Conservation (phyloP, 2,797 vertebrate genomes). For the Glossophaga mutica region DNA sequence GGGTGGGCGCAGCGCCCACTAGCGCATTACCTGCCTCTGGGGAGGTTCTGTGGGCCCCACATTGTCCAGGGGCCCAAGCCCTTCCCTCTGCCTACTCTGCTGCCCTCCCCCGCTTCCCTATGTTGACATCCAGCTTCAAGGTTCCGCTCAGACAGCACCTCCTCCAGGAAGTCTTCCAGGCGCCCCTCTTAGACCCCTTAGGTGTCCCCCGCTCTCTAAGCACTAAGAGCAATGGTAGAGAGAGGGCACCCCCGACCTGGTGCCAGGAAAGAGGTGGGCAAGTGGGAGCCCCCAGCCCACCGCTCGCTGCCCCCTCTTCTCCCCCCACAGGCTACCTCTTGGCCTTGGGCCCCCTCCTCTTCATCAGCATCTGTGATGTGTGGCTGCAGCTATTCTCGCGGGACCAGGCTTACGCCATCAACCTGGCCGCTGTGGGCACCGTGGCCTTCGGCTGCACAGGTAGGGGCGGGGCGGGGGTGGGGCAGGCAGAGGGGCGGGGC, state of each 20-base stretch:
- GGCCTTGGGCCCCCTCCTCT: slow-evolving; percentile 93
- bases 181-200: neutral
- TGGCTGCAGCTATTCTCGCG: slow-evolving; percentile 94
- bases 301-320: fast-evolving
- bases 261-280: fast-evolving
- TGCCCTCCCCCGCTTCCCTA: neutral
- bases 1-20: fast-evolving
- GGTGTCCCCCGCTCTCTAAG: neutral
- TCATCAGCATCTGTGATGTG: slow-evolving; percentile 94
- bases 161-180: neutral
- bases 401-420: slow-evolving; percentile 91
- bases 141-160: fast-evolving
- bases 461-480: slow-evolving; percentile 70
- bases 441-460: slow-evolving; percentile 99
- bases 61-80: fast-evolving
- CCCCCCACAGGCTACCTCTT: slow-evolving; percentile 90
- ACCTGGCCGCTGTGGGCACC: slow-evolving; percentile 93
- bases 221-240: neutral
- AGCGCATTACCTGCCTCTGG: fast-evolving
- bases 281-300: neutral
- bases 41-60: neutral
- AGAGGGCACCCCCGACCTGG: neutral
- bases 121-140: neutral
- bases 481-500: fast-evolving
- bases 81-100: too few relatives aligned